Evolutionary conservation across 1,140 invertebrate genomes (phyloP).

Genomic region (Pectinophora gossypiella): DNA sequence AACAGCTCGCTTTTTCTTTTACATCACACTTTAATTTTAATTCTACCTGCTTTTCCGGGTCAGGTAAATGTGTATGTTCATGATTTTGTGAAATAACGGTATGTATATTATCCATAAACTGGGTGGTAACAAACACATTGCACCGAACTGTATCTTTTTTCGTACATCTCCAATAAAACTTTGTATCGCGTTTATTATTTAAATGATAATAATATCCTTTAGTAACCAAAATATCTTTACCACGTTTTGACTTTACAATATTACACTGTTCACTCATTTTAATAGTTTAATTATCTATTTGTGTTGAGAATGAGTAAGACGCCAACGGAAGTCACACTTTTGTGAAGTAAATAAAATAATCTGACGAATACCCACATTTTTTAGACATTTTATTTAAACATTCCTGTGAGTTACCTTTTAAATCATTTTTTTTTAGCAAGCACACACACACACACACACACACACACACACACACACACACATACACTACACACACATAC

Average conservation of each 20-base stretch:
- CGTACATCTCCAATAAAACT: background rate
- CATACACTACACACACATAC: too few relatives aligned
- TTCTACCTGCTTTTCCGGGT: background rate
- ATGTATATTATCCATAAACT: background rate
- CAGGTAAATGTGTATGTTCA: background rate
- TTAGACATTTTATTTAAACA: too few relatives aligned
- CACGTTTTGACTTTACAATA: background rate
- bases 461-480: too few relatives aligned
- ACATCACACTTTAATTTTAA: background rate
- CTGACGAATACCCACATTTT: too few relatives aligned
- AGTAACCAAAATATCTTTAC: background rate
- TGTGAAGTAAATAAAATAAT: too few relatives aligned
- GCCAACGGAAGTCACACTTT: too few relatives aligned
- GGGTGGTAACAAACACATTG: background rate
- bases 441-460: too few relatives aligned
- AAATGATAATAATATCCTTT: background rate
- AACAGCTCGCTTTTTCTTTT: background rate
- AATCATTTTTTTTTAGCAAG: too few relatives aligned
- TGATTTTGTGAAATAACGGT: background rate
- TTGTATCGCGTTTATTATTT: background rate
- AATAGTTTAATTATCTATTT: too few relatives aligned
- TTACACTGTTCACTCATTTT: too few relatives aligned
- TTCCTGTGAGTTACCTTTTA: too few relatives aligned
- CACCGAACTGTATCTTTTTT: background rate
- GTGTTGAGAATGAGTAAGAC: slow-evolving; percentile 29